Evolutionary conservation across 2,888 invertebrate genomes (phyloP).

Genomic region (Watsonalla binaria): DNA sequence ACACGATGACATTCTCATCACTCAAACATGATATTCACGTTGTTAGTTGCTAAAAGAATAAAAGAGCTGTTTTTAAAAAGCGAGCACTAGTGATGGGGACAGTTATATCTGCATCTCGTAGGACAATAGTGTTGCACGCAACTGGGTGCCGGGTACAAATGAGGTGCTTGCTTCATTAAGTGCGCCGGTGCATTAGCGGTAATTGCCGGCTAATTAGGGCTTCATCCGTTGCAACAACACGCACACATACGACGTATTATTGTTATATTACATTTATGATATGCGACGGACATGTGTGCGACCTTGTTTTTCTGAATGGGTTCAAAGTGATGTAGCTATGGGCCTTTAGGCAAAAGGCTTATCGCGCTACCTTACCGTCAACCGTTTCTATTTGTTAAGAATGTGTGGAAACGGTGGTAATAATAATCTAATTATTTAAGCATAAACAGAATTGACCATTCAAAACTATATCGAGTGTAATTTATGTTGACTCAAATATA

Average conservation of each 20-base stretch:
- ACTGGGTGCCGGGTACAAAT: constrained; percentile 34
- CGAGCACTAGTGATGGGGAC: neutral
- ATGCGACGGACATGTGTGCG: constrained; percentile 15
- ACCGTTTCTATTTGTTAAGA: too few relatives aligned
- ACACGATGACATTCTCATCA: neutral
- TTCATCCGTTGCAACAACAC: constrained; percentile 56
- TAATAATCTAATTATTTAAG: too few relatives aligned
- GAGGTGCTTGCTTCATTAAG: constrained; percentile 59
- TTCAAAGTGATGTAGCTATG: too few relatives aligned
- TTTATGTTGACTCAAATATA: too few relatives aligned
- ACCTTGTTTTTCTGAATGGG: neutral
- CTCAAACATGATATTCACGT: neutral
- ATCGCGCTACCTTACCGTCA: too few relatives aligned
- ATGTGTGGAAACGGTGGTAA: too few relatives aligned
- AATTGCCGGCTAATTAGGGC: constrained; percentile 68
- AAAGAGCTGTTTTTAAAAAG: neutral
- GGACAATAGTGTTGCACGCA: constrained; percentile 7
- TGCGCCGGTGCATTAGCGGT: constrained; percentile 61
- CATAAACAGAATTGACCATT: too few relatives aligned
- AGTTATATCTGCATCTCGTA: neutral
- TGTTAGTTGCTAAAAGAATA: neutral
- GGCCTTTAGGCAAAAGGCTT: too few relatives aligned
- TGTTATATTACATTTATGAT: constrained; percentile 15
- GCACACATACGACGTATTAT: constrained; percentile 30
- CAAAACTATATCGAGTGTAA: too few relatives aligned